phyloP scores from a whole-genome alignment of 2,888 invertebrate genomes.

The Keiferia lycopersicella region DNA sequence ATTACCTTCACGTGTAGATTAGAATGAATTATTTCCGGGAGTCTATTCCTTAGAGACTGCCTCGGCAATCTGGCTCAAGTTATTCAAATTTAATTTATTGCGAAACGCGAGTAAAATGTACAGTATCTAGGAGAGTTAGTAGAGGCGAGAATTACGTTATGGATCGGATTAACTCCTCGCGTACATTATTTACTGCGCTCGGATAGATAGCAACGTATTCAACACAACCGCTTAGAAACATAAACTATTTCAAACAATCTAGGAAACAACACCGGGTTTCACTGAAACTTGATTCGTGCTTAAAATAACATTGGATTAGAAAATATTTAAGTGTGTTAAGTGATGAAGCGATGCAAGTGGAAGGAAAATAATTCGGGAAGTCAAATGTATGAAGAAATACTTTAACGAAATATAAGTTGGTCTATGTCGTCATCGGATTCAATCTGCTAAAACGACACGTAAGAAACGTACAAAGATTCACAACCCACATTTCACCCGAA shows the following conservation, averaged over 20 bases:
- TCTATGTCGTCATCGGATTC: constrained; percentile 8
- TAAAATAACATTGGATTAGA: not conserved
- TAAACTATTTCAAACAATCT: not conserved
- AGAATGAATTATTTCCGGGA: not conserved
- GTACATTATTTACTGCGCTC: constrained; percentile 42
- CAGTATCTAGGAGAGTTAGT: not conserved
- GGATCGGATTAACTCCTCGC: constrained; percentile 37
- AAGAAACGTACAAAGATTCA: constrained; percentile 8
- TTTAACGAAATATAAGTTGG: not conserved
- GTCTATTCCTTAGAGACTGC: not conserved
- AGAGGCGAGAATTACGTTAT: not conserved
- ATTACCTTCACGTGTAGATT: not conserved
- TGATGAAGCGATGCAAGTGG: too few species aligned
- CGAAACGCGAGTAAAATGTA: not conserved
- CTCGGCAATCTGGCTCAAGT: not conserved
- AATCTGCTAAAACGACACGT: constrained; percentile 5
- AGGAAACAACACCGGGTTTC: not conserved
- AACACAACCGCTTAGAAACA: not conserved
- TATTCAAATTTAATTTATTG: constrained; percentile 23
- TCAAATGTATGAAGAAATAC: not conserved
- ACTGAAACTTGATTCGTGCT: not conserved
- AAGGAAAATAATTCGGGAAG: too few species aligned
- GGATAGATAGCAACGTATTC: not conserved
- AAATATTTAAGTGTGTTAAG: too few species aligned
- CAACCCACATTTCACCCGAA: constrained; percentile 1